Evolutionary conservation across 1,140 invertebrate genomes (phyloP), one percentile per base, ranked within the genome.

Genomic region (Pseudomyrmex sp.): DNA sequence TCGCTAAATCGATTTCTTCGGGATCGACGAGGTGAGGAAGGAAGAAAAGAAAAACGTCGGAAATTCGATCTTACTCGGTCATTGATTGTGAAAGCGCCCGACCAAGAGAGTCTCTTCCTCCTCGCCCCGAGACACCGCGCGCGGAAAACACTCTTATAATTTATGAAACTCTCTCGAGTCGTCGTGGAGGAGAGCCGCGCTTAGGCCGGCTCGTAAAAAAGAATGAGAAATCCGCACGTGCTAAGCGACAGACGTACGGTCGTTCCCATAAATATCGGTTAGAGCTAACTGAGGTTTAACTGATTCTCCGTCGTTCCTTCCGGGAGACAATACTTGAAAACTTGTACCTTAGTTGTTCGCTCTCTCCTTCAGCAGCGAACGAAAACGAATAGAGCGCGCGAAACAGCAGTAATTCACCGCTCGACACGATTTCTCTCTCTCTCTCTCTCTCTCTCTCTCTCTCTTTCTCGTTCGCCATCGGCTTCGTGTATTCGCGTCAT

Each of bases 231-330:
- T 80, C 46, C 66, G 66, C 66, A 50, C 66, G 68, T 72, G 66
- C 54, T 70, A 61, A 59, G 20, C 66, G 66, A 80, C 54, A 61
- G 76, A 72, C 76, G 66, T 80, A 50, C 54, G 66, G 76, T 35
- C 66, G 66, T 80, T 59, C 76, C 66, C 66, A 70, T 80, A 80
- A 80, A 80, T 80, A 80, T 44, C 46, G 23, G 66, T 80, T 80
- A 61, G 56, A 70, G 54, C 72, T 80, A 80, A 80, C 76, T 26
- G 66, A 70, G 76, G 54, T 72, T 80, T 72, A 59, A 70, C 56
- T 50, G 76, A 72, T 80, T 61, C 44, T 70, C 15, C 50, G 26
- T 48, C 46, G 35, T 48, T 26, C 18, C 48, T 56, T 26, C 13
- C 44, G 12, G 18, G 44, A 54, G 54, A 72, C 56, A 59, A 48